Percentiles rank a stretch among this genome's conserved stretches.
phyloP scores from a whole-genome alignment of 2,797 vertebrate genomes.

The Babyrousa celebensis region DNA sequence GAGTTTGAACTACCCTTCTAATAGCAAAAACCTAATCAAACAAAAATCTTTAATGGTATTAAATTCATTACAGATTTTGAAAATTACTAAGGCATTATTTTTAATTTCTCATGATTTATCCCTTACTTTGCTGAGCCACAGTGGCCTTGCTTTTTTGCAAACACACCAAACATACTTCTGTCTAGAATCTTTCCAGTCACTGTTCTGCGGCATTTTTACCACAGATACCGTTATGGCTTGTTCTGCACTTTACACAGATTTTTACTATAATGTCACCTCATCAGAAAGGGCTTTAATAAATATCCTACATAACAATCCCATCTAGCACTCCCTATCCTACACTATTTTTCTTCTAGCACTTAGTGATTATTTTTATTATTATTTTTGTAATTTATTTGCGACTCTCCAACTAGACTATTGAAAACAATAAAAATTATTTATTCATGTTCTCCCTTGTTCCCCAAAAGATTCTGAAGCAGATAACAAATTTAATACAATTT shows the following conservation, averaged over 20 bases:
- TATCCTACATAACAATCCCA: neutral
- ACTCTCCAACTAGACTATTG: slow-evolving; percentile 19
- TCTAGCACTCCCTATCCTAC: neutral
- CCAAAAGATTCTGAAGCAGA: slow-evolving; percentile 38
- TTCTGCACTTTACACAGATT: neutral
- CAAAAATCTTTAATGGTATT: neutral
- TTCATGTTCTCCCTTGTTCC: neutral
- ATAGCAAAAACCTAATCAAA: slow-evolving; percentile 21
- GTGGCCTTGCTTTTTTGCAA: neutral
- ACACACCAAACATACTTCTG: neutral
- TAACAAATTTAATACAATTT: slow-evolving; percentile 47
- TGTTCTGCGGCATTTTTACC: neutral
- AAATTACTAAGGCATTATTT: neutral
- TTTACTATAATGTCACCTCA: slow-evolving; percentile 26
- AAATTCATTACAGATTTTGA: slow-evolving; percentile 35
- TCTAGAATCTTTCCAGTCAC: neutral
- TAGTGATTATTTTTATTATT: neutral
- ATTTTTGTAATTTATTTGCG: slow-evolving; percentile 42
- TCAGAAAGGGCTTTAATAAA: slow-evolving; percentile 33
- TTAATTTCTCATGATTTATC: neutral
- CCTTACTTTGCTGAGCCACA: neutral
- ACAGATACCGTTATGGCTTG: neutral
- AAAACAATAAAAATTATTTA: neutral
- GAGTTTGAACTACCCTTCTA: slow-evolving; percentile 42
- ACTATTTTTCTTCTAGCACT: slow-evolving; percentile 50